Evolutionary conservation across 2,113 vertebrate genomes (phyloP), one percentile per base, ranked within the genome.

Genomic region (Trichomycterus rosablanca): DNA sequence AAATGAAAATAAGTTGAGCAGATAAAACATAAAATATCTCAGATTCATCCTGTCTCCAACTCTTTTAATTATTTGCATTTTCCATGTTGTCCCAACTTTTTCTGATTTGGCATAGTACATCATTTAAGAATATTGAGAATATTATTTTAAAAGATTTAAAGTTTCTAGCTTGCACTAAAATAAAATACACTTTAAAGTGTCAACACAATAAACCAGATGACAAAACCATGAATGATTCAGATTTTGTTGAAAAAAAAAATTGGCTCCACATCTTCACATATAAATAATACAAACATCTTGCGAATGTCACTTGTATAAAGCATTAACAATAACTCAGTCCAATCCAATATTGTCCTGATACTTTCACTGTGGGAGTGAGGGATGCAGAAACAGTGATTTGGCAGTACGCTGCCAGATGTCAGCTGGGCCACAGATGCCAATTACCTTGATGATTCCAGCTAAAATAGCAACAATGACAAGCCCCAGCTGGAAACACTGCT

Each of bases 371-470:
- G 50, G 10, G 20, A 55, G 32, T 53, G 14, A 63, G 45, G 49
- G 39, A 20, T 53, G 35, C 15, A 57, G 9, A 44, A 39, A 44
- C 30, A 20, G 32, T 53, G 48, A 57, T 57, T 68, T 57, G 46
- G 35, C 35, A 54, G 15, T 49, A n/a, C 12, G 43, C 44, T 34
- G 20, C 37, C 39, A 70, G 60, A 70, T 63, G 67, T 46, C 62
- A 56, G 24, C 24, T 16, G 26, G 44, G 44, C 44, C 62, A 44
- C 55, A 66, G 35, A 71, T 50, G 34, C 34, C 53, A 63, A 42
- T 64, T 55, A 64, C 51, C 51, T 64, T 64, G 42, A 64, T 57
- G 54, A 56, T 59, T 24, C 45, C 43, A 23, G 56, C 59, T 44
- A 43, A 62, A 63, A 62, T 23, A 14, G 54, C 28, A 37, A 30